These are phyloP conservation scores for Notarius lentiginosus DNA, from an alignment of 2,113 vertebrate genomes.

Conservation along the genomic window DNA sequence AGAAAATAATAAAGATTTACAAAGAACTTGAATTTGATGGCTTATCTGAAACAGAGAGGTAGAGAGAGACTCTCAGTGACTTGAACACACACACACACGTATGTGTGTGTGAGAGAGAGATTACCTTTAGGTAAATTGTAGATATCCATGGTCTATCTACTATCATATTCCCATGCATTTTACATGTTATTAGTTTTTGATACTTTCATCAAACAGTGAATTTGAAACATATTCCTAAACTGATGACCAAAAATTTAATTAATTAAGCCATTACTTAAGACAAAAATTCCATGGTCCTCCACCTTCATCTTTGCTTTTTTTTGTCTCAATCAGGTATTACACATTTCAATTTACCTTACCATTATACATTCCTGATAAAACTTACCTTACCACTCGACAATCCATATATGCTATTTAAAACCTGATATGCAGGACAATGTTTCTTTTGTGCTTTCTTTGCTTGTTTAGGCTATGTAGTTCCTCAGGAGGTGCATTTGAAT, in stretches of 20 bases:
- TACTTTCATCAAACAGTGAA: not conserved
- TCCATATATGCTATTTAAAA: not conserved
- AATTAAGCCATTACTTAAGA: not conserved
- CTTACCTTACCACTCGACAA: not conserved
- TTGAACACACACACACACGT: constrained; percentile 25
- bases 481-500: constrained; percentile 59
- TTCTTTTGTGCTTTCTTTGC: constrained; percentile 40
- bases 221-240: not conserved
- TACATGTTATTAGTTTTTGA: not conserved
- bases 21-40: constrained; percentile 71
- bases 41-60: constrained; percentile 58
- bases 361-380: not conserved
- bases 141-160: not conserved
- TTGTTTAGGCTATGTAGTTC: constrained; percentile 49
- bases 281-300: not conserved
- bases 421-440: not conserved
- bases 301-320: not conserved
- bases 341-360: not conserved
- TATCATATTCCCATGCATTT: not conserved
- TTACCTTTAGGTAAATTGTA: not conserved
- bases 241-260: not conserved
- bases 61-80: constrained; percentile 28
- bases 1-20: constrained; percentile 70
- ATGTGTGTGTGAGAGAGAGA: not conserved
- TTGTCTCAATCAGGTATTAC: not conserved